Evolutionary conservation across 2,888 invertebrate species (phyloP).

Genomic region (Drosophila merina): DNA sequence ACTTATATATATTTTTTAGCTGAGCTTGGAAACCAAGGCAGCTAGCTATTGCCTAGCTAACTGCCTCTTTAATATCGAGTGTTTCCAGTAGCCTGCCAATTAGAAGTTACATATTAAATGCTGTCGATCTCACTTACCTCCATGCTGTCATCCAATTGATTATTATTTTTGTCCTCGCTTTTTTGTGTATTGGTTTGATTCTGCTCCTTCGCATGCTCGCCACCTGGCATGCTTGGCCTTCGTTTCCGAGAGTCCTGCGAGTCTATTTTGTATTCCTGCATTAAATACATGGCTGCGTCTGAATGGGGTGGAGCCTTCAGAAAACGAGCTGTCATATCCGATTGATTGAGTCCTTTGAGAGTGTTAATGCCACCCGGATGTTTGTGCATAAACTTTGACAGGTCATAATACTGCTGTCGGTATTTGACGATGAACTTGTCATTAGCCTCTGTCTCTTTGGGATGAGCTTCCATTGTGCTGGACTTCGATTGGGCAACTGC

Average conservation of each 20-base stretch:
- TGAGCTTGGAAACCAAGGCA: not conserved
- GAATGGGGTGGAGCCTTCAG: conserved; percentile 82
- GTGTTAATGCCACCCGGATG: conserved; percentile 91
- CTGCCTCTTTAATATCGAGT: not conserved
- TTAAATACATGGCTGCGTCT: conserved; percentile 83
- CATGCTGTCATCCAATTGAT: conserved; percentile 82
- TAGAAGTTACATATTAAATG: conserved; percentile 25
- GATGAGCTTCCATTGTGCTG: conserved; percentile 45
- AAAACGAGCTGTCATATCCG: conserved; percentile 81
- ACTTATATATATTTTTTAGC: conserved; percentile 34
- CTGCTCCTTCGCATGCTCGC: not conserved
- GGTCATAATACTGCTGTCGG: conserved; percentile 86
- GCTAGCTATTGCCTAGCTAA: not conserved
- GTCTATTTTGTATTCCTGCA: conserved; percentile 81
- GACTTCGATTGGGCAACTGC: conserved; percentile 43
- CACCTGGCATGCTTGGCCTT: not conserved
- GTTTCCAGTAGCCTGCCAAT: conserved; percentile 13
- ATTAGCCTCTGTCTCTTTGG: conserved; percentile 29
- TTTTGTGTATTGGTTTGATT: conserved; percentile 27
- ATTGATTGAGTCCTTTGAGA: conserved; percentile 83
- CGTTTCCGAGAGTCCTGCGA: conserved; percentile 10
- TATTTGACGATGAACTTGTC: conserved; percentile 82
- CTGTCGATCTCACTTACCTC: conserved; percentile 74
- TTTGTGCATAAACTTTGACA: conserved; percentile 87
- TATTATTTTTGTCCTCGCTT: conserved; percentile 71